A percentile compares a stretch with the other conserved stretches of the same genome.
These are phyloP conservation scores for Neofelis nebulosa DNA, from an alignment of 2,113 vertebrate species.

Conservation along the genomic window DNA sequence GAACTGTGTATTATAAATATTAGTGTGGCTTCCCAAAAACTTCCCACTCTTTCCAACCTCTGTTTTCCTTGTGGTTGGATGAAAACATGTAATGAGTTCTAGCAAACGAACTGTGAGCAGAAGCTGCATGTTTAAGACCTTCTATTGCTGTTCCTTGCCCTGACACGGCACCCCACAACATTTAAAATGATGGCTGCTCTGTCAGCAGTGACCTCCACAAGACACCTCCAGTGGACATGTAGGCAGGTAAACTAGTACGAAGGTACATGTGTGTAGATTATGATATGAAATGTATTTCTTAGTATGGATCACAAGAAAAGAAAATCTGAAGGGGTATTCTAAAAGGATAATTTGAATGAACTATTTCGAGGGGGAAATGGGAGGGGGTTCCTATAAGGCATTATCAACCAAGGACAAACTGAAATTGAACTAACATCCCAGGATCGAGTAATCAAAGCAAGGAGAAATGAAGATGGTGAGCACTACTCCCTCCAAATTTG, in stretches of 20 bases:
- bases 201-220: background rate
- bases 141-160: background rate
- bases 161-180: background rate
- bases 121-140: background rate
- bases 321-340: background rate
- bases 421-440: background rate
- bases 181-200: background rate
- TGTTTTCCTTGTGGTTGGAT: background rate
- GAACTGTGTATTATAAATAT: background rate
- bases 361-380: background rate
- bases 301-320: background rate
- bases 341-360: background rate
- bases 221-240: background rate
- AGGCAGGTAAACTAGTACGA: background rate
- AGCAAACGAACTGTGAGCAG: background rate
- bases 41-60: background rate
- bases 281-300: background rate
- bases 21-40: background rate
- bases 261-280: background rate
- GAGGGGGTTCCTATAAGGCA: background rate
- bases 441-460: background rate
- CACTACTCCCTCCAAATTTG: background rate
- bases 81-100: background rate
- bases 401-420: background rate
- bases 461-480: background rate